Base-by-base conservation (phyloP, 2,888 invertebrate genomes). In the Xanthia icteritia region DNA sequence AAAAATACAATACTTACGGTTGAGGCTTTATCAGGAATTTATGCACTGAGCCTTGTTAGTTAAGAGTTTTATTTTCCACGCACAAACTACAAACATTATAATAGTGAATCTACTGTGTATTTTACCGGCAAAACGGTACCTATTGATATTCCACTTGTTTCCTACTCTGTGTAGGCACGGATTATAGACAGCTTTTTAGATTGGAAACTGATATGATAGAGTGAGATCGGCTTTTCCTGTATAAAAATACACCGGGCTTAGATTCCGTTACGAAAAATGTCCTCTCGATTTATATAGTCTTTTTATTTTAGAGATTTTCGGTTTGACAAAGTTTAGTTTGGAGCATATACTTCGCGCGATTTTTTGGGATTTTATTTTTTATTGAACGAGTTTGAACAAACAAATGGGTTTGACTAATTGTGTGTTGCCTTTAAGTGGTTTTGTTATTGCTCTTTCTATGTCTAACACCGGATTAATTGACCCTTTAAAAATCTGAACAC, bases 171-270 rank as follows among this genome's bases (percentile, higher is more conserved):
- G 67, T 20, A 15, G 11, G 17, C 13, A 42, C 17, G 73, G 82
- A 73, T 82, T 82, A 74, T 56, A 60, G 73, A 74, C 67, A 56
- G 70, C 70, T 69, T 64, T 79, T 68, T 64, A 39, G 54, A 79
- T 79, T 79, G 82, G 60, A 83, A 74, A 74, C 56, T 56, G 79
- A 70, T 78, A 78, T 61, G 39, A 66, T 70, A 13, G 42, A n/a
- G 56, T 39, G 63, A 54, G 39, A 71, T 73, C 54, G 60, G 63
- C 9, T 79, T 82, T 82, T 68, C 48, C 68, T 39, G 42, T 45
- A 45, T 61, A 42, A 56, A 79, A 67, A 82, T 70, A 51, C 23
- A 56, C 42, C 17, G 15, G 54, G 66, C 36, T 82, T 82, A 78
- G 61, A 58, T 48, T 54, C 20, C 15, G 36, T 54, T n/a, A 51